Evolutionary conservation across 2,888 invertebrate species (phyloP).

Genomic region (Andrena dorsata): DNA sequence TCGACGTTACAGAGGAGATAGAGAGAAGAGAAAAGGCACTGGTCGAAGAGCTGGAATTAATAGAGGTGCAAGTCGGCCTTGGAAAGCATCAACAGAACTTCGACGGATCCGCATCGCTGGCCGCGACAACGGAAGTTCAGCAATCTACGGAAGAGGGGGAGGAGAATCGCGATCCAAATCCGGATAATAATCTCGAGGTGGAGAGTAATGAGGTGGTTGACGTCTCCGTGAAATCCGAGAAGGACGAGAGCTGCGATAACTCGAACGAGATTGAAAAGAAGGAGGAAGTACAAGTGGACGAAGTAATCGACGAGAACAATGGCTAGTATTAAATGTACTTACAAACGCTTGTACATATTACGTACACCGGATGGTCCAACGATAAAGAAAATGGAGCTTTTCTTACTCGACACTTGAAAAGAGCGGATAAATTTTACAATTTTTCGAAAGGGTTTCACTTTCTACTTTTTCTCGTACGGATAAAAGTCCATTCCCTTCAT

Average conservation of each 20-base stretch:
- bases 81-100: slow-evolving; percentile 77
- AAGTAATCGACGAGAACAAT: slow-evolving; percentile 77
- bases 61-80: slow-evolving; percentile 80
- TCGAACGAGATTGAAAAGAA: slow-evolving; percentile 63
- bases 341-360: slow-evolving; percentile 62
- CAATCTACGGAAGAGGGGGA: slow-evolving; percentile 76
- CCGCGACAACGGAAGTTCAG: slow-evolving; percentile 63
- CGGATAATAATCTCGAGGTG: slow-evolving; percentile 49
- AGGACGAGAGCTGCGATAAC: slow-evolving; percentile 57
- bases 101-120: slow-evolving; percentile 68
- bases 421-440: slow-evolving; percentile 57
- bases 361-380: slow-evolving; percentile 67
- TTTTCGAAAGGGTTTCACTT: slow-evolving; percentile 51
- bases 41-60: slow-evolving; percentile 80
- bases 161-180: slow-evolving; percentile 81
- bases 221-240: slow-evolving; percentile 52
- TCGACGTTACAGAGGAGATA: slow-evolving; percentile 78
- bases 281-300: slow-evolving; percentile 69
- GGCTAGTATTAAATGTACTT: slow-evolving; percentile 77
- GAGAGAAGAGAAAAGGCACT: slow-evolving; percentile 80
- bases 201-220: slow-evolving; percentile 56
- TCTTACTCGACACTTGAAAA: slow-evolving; percentile 51
- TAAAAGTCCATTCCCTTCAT: slow-evolving; percentile 53
- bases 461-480: slow-evolving; percentile 49
- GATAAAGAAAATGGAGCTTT: slow-evolving; percentile 49